A percentile compares a stretch with the other conserved stretches of the same genome.
These are phyloP conservation scores for Carcharodon carcharias DNA, from an alignment of 2,797 vertebrate genomes.

Conservation along the genomic window DNA sequence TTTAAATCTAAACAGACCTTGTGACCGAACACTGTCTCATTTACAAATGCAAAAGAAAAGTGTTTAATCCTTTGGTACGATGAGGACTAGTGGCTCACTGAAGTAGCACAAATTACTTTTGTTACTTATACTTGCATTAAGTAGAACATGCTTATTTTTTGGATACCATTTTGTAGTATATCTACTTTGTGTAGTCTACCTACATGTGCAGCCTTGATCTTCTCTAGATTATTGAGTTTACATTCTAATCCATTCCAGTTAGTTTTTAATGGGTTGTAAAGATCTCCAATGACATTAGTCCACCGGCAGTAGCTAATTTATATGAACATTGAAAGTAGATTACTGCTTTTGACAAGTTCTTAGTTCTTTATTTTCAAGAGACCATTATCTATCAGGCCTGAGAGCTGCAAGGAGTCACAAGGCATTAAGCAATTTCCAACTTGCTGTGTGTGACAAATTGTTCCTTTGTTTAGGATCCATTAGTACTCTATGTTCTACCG, in stretches of 20 bases:
- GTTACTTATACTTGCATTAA: not conserved
- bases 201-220: not conserved
- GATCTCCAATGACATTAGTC: no score
- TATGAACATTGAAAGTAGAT: no score
- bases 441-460: not conserved
- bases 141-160: not conserved
- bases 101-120: not conserved
- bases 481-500: no score
- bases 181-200: not conserved
- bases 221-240: no score
- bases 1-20: not conserved
- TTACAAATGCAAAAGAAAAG: not conserved
- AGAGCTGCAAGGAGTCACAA: not conserved
- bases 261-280: no score
- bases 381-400: not conserved
- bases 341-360: no score
- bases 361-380: not conserved
- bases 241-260: not conserved
- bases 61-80: not conserved
- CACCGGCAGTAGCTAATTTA: no score
- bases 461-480: not conserved
- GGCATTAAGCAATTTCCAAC: not conserved
- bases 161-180: no score
- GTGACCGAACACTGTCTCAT: not conserved
- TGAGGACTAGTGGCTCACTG: not conserved